Evolutionary conservation across 2,797 vertebrate species (phyloP).

Genomic region (Rhodeus uyekii): DNA sequence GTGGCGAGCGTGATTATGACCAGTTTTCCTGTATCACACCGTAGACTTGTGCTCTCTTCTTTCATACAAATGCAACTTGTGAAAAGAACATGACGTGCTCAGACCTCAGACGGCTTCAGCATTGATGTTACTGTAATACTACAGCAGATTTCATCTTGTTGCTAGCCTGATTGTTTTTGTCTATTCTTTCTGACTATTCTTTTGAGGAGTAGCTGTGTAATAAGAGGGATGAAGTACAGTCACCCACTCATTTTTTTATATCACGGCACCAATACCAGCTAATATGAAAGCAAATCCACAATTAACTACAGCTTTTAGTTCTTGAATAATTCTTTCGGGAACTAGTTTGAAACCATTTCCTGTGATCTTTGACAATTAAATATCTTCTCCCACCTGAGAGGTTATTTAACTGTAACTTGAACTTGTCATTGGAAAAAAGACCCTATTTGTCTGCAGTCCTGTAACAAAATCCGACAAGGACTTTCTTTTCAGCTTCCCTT

Average conservation of each 20-base stretch:
- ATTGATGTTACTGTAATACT: background rate
- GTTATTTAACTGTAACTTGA: slow-evolving; percentile 15
- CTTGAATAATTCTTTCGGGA: background rate
- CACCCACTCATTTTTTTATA: background rate
- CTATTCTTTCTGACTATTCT: background rate
- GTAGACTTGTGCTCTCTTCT: too few relatives aligned
- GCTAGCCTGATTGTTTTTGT: background rate
- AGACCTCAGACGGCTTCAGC: background rate
- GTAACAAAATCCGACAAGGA: slow-evolving; percentile 33
- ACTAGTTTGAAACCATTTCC: slow-evolving; percentile 4
- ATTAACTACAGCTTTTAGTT: background rate
- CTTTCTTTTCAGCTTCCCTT: slow-evolving; percentile 11
- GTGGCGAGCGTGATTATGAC: too few relatives aligned
- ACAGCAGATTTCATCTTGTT: background rate
- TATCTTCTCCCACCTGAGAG: slow-evolving; percentile 7
- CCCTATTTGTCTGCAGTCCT: slow-evolving; percentile 10
- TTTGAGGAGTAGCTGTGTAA: background rate
- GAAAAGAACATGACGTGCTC: too few relatives aligned
- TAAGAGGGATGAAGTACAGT: background rate
- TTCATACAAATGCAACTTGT: too few relatives aligned
- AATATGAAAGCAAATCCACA: background rate
- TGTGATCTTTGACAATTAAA: slow-evolving; percentile 9
- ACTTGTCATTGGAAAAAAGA: slow-evolving; percentile 20
- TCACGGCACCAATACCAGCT: background rate
- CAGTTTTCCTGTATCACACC: too few relatives aligned